Base-by-base conservation (phyloP, 2,113 vertebrate species). In the Propithecus coquereli region DNA sequence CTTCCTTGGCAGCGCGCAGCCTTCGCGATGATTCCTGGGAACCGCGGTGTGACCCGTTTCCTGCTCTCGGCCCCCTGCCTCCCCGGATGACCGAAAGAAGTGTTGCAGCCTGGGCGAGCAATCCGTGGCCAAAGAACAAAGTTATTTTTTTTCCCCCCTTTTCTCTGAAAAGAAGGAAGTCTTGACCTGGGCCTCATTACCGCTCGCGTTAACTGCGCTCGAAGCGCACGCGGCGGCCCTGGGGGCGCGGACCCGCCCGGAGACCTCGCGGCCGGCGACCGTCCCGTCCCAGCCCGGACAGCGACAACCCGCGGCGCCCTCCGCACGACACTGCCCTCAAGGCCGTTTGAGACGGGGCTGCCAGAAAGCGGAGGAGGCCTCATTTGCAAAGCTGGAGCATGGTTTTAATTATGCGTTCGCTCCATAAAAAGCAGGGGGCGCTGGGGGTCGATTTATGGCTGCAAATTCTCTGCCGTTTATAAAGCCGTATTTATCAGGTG, bases 401-500 rank as follows among this genome's bases (percentile, higher is more conserved):
- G 98, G 95, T 95, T 98, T 97, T 96, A 96, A 98, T 98, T 97
- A 97, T 94, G 94, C 85, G 95, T 97, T 65, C 92, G 94, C 88
- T 96, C 93, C 84, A 90, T 95, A 97, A 96, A 96, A 97, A 93
- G 70, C n/a, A 32, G 30, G 65, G 74, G 65, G 61, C 47, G 74
- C 76, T 83, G 90, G 95, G 68, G 94, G 88, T 95, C 89, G 97
- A 98, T 98, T 98, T 98, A 98, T 61, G 94, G 73, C 92, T 95
- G 90, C 87, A 40, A 90, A 90, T 96, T 97, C 97, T 95, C 95
- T 96, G 95, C 96, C 81, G 0, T 96, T 97, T 97, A 90, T 96
- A 96, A 96, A 97, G 82, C 70, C 95, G 96, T 97, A 97, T 97
- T 97, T 97, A 97, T 98, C 98, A 98, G 98, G 98, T 98, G 98